Percentiles rank a stretch among this genome's conserved stretches.
phyloP scores from a whole-genome alignment of 2,113 vertebrate genomes.

The Cyrtonyx montezumae region DNA sequence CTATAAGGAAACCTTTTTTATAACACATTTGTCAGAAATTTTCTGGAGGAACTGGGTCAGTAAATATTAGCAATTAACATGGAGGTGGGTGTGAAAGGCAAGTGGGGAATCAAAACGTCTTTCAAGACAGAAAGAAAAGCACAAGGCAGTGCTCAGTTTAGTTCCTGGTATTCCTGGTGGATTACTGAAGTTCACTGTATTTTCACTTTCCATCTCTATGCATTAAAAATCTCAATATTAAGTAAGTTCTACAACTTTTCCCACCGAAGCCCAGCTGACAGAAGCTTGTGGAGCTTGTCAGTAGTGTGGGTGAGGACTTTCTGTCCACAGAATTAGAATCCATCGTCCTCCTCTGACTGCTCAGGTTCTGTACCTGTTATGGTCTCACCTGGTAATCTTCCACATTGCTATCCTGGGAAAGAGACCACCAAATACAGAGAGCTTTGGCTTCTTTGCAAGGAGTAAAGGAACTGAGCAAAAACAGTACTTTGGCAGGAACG shows the following conservation, averaged over 20 bases:
- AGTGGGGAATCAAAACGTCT: conserved; percentile 24
- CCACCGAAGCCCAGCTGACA: neutral
- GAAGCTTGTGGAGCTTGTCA: neutral
- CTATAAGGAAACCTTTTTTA: neutral
- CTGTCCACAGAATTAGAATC: neutral
- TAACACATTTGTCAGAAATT: neutral
- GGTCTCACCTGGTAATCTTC: neutral
- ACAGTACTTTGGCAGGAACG: neutral
- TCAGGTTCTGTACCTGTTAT: neutral
- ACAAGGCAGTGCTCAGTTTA: neutral
- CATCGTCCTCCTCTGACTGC: neutral
- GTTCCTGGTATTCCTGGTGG: neutral
- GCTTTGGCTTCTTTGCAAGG: neutral
- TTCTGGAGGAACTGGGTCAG: neutral
- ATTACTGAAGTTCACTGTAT: neutral
- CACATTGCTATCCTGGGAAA: neutral
- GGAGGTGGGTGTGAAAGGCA: neutral
- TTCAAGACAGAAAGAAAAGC: neutral
- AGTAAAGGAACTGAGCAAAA: neutral
- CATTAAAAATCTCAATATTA: neutral
- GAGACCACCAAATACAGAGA: neutral
- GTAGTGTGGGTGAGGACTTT: neutral
- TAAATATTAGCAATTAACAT: conserved; percentile 19
- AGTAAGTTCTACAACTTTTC: neutral
- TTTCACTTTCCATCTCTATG: neutral